phyloP scores from a whole-genome alignment of 2,888 invertebrate genomes.

The Isoperla grammatica region DNA sequence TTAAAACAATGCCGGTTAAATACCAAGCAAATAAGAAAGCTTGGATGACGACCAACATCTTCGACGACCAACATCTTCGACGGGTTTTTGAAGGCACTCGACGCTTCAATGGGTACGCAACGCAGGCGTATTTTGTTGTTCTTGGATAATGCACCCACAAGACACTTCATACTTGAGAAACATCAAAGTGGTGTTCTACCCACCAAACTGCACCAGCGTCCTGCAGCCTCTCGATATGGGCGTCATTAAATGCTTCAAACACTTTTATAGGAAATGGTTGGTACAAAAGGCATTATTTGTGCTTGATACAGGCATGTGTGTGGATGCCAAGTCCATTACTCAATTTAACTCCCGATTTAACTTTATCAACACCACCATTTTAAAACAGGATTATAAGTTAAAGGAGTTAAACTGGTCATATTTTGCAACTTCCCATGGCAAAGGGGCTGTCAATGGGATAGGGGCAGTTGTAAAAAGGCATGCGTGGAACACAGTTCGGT shows the following conservation, averaged over 20 bases:
- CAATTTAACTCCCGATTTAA: too few relatives aligned
- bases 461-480: too few relatives aligned
- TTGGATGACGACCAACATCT: neutral
- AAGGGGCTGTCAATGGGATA: too few relatives aligned
- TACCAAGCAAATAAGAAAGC: too few relatives aligned
- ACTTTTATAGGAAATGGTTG: neutral
- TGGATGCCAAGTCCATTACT: too few relatives aligned
- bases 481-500: too few relatives aligned
- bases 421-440: too few relatives aligned
- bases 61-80: neutral
- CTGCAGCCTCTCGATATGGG: neutral
- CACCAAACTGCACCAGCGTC: neutral
- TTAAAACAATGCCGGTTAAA: neutral
- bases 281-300: neutral
- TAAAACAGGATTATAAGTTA: too few relatives aligned
- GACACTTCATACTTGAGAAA: neutral
- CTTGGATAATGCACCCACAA: conserved; percentile 7
- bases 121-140: conserved; percentile 2
- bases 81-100: neutral
- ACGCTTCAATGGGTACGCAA: conserved; percentile 4
- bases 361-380: too few relatives aligned
- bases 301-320: too few relatives aligned
- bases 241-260: too few relatives aligned
- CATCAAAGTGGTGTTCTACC: neutral
- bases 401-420: too few relatives aligned